Evolutionary conservation across 2,113 vertebrate genomes (phyloP).

Genomic region (Catagonus wagneri): DNA sequence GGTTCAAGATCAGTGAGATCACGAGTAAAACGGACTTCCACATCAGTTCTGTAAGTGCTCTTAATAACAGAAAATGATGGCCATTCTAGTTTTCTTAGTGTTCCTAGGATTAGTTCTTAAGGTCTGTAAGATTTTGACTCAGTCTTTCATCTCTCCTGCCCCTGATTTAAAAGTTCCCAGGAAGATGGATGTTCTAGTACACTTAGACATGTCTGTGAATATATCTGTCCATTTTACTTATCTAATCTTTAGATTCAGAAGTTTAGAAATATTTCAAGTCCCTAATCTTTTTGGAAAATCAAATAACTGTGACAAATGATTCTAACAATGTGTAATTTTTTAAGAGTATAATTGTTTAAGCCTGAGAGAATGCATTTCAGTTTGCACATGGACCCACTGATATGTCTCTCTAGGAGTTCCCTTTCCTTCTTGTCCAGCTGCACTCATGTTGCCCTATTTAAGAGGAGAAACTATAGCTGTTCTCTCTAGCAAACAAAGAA

Average conservation of each 20-base stretch:
- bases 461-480: not conserved
- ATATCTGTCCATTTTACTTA: not conserved
- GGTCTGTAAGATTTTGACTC: not conserved
- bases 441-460: not conserved
- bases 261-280: not conserved
- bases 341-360: slow-evolving; percentile 70
- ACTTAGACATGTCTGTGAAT: not conserved
- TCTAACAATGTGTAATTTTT: slow-evolving; percentile 67
- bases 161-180: not conserved
- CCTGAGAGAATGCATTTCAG: slow-evolving; percentile 61
- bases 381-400: slow-evolving; percentile 60
- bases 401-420: slow-evolving; percentile 45
- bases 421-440: slow-evolving; percentile 51
- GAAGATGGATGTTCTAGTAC: not conserved
- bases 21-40: not conserved
- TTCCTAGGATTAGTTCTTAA: not conserved
- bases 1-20: not conserved
- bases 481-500: not conserved
- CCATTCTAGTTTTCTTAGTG: not conserved
- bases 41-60: not conserved
- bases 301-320: slow-evolving; percentile 56
- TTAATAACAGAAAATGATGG: not conserved
- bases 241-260: not conserved
- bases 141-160: not conserved
- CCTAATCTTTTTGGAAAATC: not conserved